Evolutionary conservation across 2,888 invertebrate genomes (phyloP).

Genomic region (Nephrotoma flavescens): DNA sequence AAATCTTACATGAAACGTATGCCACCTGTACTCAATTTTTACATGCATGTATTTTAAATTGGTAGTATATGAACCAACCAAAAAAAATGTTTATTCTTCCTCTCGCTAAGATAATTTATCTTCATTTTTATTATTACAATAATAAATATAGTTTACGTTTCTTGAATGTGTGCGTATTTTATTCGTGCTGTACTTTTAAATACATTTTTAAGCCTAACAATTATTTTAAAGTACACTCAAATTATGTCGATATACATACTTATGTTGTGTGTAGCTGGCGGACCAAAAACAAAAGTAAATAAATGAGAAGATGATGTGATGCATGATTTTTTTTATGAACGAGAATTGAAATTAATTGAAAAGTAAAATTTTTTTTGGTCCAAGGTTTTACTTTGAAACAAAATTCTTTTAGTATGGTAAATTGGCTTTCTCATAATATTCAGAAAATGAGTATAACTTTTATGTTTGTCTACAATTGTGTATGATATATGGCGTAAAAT

Average conservation of each 20-base stretch:
- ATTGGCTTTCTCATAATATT: background rate
- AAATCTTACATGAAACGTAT: background rate
- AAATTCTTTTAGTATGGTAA: background rate
- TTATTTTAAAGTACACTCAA: background rate
- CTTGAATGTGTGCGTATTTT: background rate
- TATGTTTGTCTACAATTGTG: too few relatives aligned
- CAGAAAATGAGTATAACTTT: background rate
- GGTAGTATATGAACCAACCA: background rate
- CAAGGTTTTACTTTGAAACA: background rate
- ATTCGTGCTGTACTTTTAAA: background rate
- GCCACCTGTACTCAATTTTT: background rate
- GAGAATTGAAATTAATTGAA: background rate
- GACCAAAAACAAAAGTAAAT: background rate
- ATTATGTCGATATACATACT: background rate
- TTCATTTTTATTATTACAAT: background rate
- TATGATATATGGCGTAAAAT: too few relatives aligned
- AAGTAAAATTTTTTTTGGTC: background rate
- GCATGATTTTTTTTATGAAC: background rate
- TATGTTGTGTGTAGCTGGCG: background rate
- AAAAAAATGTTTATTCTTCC: background rate
- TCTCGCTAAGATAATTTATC: background rate
- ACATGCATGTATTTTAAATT: background rate
- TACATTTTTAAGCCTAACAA: background rate
- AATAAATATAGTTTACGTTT: background rate
- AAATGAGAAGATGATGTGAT: background rate